Conservation (phyloP, 92 coral and sea anemone genomes). For the Siderastrea radians region DNA sequence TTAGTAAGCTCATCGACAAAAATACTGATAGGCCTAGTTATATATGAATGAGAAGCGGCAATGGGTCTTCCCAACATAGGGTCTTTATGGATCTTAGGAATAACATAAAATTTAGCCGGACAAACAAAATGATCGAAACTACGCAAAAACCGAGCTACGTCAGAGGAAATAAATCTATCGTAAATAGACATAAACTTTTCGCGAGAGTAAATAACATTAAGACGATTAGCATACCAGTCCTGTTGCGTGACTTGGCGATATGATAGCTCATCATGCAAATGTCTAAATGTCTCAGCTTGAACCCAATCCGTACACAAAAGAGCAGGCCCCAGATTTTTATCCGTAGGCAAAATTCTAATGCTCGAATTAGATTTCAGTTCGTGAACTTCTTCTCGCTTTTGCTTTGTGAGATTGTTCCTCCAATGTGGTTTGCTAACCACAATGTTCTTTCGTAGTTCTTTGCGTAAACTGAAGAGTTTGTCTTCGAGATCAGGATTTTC, state of each 20-base stretch:
- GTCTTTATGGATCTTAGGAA: no score
- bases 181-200: conserved; percentile 9
- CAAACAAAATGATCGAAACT: no score
- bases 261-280: no score
- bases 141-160: no score
- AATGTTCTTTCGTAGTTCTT: conserved; percentile 41
- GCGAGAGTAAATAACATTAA: background rate
- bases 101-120: no score
- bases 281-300: no score
- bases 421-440: conserved; percentile 22
- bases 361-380: conserved; percentile 20
- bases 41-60: conserved; percentile 50
- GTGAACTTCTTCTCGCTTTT: background rate
- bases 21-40: conserved; percentile 57
- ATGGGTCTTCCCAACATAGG: no score
- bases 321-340: no score
- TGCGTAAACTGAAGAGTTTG: conserved; percentile 47
- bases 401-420: conserved; percentile 42
- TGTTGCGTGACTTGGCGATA: no score
- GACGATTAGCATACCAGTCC: conserved; percentile 29
- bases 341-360: conserved; percentile 34
- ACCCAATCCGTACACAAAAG: conserved; percentile 23
- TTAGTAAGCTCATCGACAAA: conserved; percentile 58
- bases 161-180: background rate
- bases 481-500: conserved; percentile 56